phyloP scores from a whole-genome alignment of 2,113 vertebrate genomes.

The Synchiropus splendidus region DNA sequence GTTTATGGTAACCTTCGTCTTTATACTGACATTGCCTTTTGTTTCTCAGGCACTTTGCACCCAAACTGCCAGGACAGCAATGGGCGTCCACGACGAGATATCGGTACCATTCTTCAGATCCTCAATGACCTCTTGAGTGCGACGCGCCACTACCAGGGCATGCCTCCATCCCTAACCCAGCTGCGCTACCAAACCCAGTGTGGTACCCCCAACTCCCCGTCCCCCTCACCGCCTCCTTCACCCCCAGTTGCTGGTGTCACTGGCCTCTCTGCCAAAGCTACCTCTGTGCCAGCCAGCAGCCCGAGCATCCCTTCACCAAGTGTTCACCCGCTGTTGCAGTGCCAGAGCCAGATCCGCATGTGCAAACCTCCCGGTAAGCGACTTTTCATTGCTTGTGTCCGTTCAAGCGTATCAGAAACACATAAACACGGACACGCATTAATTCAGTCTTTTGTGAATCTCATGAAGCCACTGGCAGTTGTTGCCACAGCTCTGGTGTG shows the following conservation, averaged over 20 bases:
- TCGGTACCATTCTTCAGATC: conserved; percentile 96
- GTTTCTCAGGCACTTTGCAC: conserved; percentile 84
- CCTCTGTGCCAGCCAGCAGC: conserved; percentile 72
- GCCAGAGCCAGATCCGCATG: conserved; percentile 88
- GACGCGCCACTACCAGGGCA: conserved; percentile 97
- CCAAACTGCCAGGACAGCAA: conserved; percentile 97
- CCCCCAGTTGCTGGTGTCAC: conserved; percentile 52
- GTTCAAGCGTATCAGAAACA: too few species aligned
- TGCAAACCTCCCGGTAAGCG: conserved; percentile 85
- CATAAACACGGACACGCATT: too few species aligned
- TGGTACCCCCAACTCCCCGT: conserved; percentile 59
- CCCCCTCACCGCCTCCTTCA: conserved; percentile 70
- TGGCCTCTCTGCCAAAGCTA: conserved; percentile 77
- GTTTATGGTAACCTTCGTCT: background rate
- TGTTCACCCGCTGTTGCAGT: conserved; percentile 74
- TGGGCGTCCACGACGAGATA: conserved; percentile 87
- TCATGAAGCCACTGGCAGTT: too few species aligned
- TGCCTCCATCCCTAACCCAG: conserved; percentile 91
- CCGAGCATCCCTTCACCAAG: conserved; percentile 60
- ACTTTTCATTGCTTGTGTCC: background rate
- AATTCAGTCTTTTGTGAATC: too few species aligned
- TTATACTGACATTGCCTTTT: background rate
- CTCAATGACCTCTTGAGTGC: conserved; percentile 96
- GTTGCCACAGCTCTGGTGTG: too few species aligned
- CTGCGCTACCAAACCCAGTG: conserved; percentile 95